A percentile compares a stretch with the other conserved stretches of the same genome.
phyloP scores from a whole-genome alignment of 2,797 vertebrate species.

The Anolis apletophallus region DNA sequence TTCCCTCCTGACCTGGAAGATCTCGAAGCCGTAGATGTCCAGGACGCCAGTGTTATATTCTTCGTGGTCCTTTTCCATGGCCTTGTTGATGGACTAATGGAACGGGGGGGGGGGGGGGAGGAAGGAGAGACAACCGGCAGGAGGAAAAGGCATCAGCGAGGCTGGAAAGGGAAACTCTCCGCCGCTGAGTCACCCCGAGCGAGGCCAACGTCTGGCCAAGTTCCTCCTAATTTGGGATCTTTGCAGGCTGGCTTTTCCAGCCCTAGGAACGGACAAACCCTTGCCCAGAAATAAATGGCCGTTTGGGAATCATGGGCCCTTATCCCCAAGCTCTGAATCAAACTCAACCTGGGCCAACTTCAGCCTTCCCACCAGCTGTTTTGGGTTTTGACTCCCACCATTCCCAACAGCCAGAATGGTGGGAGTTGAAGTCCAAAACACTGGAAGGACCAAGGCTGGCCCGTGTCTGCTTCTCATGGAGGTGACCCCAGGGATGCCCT shows the following conservation, averaged over 20 bases:
- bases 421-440: no score
- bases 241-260: no score
- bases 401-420: no score
- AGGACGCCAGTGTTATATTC: slow-evolving; percentile 95
- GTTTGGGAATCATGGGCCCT: not conserved
- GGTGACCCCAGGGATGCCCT: no score
- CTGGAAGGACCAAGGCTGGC: no score
- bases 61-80: slow-evolving; percentile 95
- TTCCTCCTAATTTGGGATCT: no score
- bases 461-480: no score
- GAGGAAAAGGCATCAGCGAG: slow-evolving; percentile 32
- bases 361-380: no score
- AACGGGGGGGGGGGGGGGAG: slow-evolving; percentile 52
- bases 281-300: not conserved
- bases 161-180: not conserved
- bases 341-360: no score
- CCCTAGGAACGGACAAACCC: no score
- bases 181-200: not conserved
- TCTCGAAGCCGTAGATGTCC: slow-evolving; percentile 99
- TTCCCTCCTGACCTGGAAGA: slow-evolving; percentile 92
- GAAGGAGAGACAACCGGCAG: not conserved
- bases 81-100: slow-evolving; percentile 95
- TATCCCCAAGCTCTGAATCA: not conserved
- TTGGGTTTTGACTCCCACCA: no score
- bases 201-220: not conserved